Base-by-base conservation (phyloP, 1,140 invertebrate species). In the Hetaerina americana region DNA sequence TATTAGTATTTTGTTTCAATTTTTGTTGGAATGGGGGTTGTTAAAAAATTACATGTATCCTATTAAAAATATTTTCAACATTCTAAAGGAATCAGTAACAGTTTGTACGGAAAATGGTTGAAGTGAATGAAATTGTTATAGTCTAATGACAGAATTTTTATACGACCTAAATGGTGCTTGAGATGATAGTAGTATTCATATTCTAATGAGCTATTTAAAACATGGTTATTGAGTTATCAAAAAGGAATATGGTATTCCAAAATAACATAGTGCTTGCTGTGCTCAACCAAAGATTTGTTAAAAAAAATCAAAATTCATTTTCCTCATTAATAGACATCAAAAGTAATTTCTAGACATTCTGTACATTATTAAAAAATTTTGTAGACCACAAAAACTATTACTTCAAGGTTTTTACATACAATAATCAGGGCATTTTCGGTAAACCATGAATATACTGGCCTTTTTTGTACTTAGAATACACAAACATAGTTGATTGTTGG, bases 111-210 rank as follows among this genome's bases (percentile, higher is more conserved):
- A 57, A 57, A 57, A 57, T 57, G 40, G 40, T 57, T 57, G 40
- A 57, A 57, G 40, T n/a, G 40, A 57, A 57, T 57, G 40, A 57
- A 57, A 57, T 57, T 57, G 40, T 57, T 57, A 57, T 57, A 57
- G 40, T 18, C 40, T 57, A 57, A 57, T 57, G 40, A 57, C 40
- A 57, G 40, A 57, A 57, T 57, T 57, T 57, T 57, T 57, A 57
- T 57, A 57, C 40, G 40, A 57, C 40, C 40, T 57, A 57, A 57
- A 57, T 57, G 40, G 40, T 57, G 40, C 40, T 57, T 57, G 40
- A 57, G 40, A 57, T 57, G 40, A 57, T 57, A 57, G 40, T 57
- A 57, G 40, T 57, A 57, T 57, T 57, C 40, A 57, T 57, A 57
- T 57, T 57, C 40, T 57, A n/a, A 57, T 57, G 40, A 57, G 40